phyloP scores from a whole-genome alignment of 2,113 vertebrate genomes.

The Sinosuthora webbiana region DNA sequence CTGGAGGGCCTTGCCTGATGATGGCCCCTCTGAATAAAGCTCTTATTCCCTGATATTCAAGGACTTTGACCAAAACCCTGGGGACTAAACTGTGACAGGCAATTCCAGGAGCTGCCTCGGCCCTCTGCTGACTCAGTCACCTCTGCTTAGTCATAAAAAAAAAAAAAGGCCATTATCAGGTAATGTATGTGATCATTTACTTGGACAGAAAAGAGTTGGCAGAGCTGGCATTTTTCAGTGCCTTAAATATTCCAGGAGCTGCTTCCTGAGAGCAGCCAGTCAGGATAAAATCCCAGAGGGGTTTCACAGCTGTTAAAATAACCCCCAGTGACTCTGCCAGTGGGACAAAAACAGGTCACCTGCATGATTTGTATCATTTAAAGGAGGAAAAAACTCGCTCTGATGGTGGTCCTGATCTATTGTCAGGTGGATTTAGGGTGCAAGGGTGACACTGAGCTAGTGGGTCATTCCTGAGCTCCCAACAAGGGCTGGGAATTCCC shows the following conservation, averaged over 20 bases:
- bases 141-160: background rate
- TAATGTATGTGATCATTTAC: background rate
- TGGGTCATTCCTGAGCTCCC: background rate
- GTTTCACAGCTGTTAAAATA: background rate
- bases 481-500: background rate
- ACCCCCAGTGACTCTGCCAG: background rate
- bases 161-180: background rate
- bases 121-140: background rate
- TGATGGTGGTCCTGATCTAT: background rate
- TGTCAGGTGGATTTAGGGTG: background rate
- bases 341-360: background rate
- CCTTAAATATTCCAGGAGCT: background rate
- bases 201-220: background rate
- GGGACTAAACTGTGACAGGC: background rate
- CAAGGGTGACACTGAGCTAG: background rate
- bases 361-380: background rate
- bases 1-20: background rate
- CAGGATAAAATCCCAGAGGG: background rate
- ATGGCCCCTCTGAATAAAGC: background rate
- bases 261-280: background rate
- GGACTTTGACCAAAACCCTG: background rate
- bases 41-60: background rate
- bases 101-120: background rate
- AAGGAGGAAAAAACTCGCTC: background rate
- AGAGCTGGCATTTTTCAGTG: background rate